These are phyloP conservation scores for Teleogryllus oceanicus DNA, from an alignment of 2,888 invertebrate genomes.

Conservation along the genomic window DNA sequence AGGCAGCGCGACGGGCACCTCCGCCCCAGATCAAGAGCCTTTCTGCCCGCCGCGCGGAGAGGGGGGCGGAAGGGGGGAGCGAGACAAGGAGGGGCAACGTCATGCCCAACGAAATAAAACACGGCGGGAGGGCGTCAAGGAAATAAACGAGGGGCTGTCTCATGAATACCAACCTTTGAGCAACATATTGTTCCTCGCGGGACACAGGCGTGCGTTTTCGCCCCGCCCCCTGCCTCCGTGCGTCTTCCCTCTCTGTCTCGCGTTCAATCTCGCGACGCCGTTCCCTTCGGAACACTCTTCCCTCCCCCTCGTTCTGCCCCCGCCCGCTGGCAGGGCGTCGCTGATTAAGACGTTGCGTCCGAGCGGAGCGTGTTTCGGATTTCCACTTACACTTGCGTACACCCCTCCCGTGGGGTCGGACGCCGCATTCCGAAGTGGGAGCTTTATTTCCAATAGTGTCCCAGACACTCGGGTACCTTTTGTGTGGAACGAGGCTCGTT, in stretches of 20 bases:
- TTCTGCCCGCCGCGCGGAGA: too few relatives aligned
- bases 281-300: not conserved
- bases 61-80: too few relatives aligned
- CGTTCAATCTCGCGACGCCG: too few relatives aligned
- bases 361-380: not conserved
- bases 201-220: not conserved
- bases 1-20: too few relatives aligned
- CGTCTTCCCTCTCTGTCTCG: not conserved
- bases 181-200: not conserved
- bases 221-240: not conserved
- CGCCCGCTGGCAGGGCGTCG: not conserved
- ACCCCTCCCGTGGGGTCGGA: not conserved
- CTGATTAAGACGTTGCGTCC: not conserved
- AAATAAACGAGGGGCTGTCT: not conserved
- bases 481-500: not conserved
- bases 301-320: not conserved
- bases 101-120: not conserved
- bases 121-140: not conserved
- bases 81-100: not conserved
- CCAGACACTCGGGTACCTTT: not conserved
- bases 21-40: too few relatives aligned
- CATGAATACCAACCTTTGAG: constrained; percentile 18
- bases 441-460: not conserved
- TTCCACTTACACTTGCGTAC: not conserved
- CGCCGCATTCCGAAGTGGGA: not conserved